phyloP scores from a whole-genome alignment of 1,140 invertebrate genomes.

The Drosophila cardini region DNA sequence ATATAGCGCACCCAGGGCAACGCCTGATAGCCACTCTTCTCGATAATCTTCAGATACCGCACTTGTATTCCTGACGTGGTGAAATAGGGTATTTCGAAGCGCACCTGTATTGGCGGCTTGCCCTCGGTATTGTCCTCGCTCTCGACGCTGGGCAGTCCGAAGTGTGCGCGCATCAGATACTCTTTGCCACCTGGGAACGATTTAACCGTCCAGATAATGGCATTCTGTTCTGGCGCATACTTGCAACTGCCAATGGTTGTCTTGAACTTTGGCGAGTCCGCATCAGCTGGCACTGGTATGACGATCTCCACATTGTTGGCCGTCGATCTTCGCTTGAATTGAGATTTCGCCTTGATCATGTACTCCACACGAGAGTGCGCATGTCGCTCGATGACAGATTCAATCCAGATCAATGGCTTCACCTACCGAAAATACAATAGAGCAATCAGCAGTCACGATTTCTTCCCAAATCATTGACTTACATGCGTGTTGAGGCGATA shows the following conservation, averaged over 20 bases:
- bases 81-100: conserved; percentile 99
- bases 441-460: not conserved
- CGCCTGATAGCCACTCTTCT: conserved; percentile 99
- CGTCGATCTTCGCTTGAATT: conserved; percentile 98
- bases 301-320: conserved; percentile 99
- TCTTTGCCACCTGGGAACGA: conserved; percentile 99
- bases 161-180: conserved; percentile 99
- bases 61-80: conserved; percentile 99
- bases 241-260: conserved; percentile 99
- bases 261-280: conserved; percentile 99
- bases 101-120: conserved; percentile 99
- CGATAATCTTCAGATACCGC: conserved; percentile 99
- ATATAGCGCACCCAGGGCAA: conserved; percentile 99
- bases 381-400: conserved; percentile 99
- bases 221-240: conserved; percentile 98
- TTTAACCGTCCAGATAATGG: conserved; percentile 99
- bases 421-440: conserved; percentile 86
- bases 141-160: conserved; percentile 98
- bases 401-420: conserved; percentile 99
- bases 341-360: conserved; percentile 99
- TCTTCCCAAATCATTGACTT: conserved; percentile 71
- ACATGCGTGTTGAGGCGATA: conserved; percentile 98
- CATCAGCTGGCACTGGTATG: conserved; percentile 99
- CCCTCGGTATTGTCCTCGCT: conserved; percentile 96
- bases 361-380: conserved; percentile 99